phyloP scores from a whole-genome alignment of 1,140 invertebrate species.

The Idris sp. region DNA sequence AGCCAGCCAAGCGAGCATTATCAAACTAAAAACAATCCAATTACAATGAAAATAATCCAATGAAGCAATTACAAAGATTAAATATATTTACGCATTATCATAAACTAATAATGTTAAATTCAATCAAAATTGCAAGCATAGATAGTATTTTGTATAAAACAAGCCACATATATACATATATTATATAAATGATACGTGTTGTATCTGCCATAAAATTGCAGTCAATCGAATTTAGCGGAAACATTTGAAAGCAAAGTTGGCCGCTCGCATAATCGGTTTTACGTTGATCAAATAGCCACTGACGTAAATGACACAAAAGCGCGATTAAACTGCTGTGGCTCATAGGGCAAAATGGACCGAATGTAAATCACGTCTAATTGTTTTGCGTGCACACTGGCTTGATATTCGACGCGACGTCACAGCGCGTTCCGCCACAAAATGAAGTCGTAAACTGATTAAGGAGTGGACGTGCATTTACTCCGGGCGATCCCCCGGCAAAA shows the following conservation, averaged over 20 bases:
- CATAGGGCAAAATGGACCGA: background rate
- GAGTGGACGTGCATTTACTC: conserved; percentile 12
- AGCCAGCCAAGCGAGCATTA: too few relatives aligned
- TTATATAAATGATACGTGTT: background rate
- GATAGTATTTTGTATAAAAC: too few relatives aligned
- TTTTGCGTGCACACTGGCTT: conserved; percentile 2
- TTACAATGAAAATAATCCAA: too few relatives aligned
- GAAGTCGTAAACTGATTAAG: conserved; percentile 49
- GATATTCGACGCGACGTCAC: conserved; percentile 20
- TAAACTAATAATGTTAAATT: too few relatives aligned
- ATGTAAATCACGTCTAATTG: conserved; percentile 39
- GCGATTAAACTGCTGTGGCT: conserved; percentile 19
- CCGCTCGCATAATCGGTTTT: conserved; percentile 18
- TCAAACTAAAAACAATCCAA: too few relatives aligned
- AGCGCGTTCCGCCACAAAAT: too few relatives aligned
- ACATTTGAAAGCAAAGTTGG: conserved; percentile 4
- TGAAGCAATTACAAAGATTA: too few relatives aligned
- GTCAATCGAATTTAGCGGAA: too few relatives aligned
- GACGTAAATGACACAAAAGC: conserved; percentile 19
- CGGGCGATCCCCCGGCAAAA: conserved; percentile 19
- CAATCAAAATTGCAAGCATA: too few relatives aligned
- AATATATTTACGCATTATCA: too few relatives aligned
- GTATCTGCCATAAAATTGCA: too few relatives aligned
- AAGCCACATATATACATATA: too few relatives aligned
- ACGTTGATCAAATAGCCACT: conserved; percentile 16